phyloP scores from a whole-genome alignment of 2,888 invertebrate genomes.

The Megamerina dolium region DNA sequence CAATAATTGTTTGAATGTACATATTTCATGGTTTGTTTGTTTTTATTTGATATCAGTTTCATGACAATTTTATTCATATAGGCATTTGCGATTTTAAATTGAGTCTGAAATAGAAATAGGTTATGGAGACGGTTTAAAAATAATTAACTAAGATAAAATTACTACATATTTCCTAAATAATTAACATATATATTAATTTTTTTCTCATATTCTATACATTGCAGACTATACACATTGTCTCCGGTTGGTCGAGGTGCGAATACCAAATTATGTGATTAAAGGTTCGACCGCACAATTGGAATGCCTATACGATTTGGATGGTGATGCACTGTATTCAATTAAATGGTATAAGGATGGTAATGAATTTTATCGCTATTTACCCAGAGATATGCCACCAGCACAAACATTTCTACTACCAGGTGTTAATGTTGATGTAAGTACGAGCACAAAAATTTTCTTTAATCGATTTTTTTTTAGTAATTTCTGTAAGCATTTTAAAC shows the following conservation, averaged over 20 bases:
- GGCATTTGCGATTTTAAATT: too few relatives aligned
- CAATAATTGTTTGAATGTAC: too few relatives aligned
- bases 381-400: constrained; percentile 72
- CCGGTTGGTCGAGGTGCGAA: constrained; percentile 69
- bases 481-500: too few relatives aligned
- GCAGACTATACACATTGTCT: constrained; percentile 55
- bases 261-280: constrained; percentile 74
- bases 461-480: background rate
- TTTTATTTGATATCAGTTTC: too few relatives aligned
- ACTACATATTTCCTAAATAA: background rate
- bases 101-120: background rate
- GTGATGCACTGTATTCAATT: constrained; percentile 77
- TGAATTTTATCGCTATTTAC: constrained; percentile 83
- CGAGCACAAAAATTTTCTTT: constrained; percentile 10
- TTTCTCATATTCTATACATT: constrained; percentile 24
- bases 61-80: too few relatives aligned
- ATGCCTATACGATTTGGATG: constrained; percentile 77
- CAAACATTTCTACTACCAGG: constrained; percentile 74
- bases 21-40: too few relatives aligned
- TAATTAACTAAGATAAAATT: background rate
- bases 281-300: constrained; percentile 70
- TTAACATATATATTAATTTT: background rate
- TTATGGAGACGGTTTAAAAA: background rate
- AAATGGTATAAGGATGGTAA: constrained; percentile 91
- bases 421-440: constrained; percentile 81